A percentile compares a stretch with the other conserved stretches of the same genome.
These are phyloP conservation scores for Melanaphis sacchari DNA, from an alignment of 1,140 invertebrate genomes.

Conservation along the genomic window DNA sequence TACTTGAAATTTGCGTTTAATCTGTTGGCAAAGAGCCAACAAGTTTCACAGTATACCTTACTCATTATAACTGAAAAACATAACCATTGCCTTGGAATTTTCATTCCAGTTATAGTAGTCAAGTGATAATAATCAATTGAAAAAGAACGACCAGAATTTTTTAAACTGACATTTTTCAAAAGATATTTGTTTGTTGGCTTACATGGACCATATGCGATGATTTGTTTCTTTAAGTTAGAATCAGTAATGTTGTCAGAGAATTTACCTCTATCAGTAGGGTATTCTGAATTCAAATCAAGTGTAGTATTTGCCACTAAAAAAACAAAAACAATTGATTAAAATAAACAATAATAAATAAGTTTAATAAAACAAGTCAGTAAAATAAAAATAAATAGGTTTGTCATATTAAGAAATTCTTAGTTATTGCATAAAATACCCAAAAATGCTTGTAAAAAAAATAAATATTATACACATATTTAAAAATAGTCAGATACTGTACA, in stretches of 20 bases:
- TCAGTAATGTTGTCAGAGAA: neutral
- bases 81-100: constrained; percentile 3
- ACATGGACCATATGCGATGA: neutral
- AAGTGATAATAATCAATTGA: neutral
- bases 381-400: constrained; percentile 20
- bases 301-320: neutral
- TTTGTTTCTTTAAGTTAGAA: constrained; percentile 11
- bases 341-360: neutral
- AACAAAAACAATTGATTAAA: neutral
- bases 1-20: neutral
- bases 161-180: neutral
- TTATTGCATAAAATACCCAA: neutral
- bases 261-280: neutral
- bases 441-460: neutral
- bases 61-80: neutral
- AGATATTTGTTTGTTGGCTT: neutral
- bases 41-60: constrained; percentile 30
- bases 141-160: neutral
- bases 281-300: constrained; percentile 12
- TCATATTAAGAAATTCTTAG: neutral
- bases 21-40: constrained; percentile 8
- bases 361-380: neutral
- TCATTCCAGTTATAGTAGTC: neutral
- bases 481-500: neutral
- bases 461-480: neutral